Conservation (phyloP, 1,140 invertebrate species). For the Macrobrachium nipponense region DNA sequence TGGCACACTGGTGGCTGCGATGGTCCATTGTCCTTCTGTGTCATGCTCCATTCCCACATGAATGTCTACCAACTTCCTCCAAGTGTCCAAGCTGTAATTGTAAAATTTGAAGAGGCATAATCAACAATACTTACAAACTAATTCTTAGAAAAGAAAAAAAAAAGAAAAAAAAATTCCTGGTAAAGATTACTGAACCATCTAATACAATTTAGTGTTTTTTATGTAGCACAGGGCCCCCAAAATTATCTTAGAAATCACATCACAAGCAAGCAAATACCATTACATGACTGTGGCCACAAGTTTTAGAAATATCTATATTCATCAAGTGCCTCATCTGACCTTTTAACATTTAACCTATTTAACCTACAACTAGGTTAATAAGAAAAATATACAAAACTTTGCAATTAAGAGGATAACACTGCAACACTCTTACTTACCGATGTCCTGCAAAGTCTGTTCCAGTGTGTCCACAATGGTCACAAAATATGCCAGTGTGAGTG, state of each 20-base stretch:
- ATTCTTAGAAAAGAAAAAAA: no score
- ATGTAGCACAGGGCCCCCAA: no score
- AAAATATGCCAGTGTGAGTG: conserved; percentile 31
- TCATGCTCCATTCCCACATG: conserved; percentile 51
- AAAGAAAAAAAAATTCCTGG: no score
- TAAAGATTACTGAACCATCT: no score
- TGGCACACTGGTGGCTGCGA: conserved; percentile 30
- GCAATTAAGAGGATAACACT: neutral
- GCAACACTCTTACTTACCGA: conserved; percentile 35
- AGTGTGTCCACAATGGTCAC: conserved; percentile 58
- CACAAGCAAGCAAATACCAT: no score
- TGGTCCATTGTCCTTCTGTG: conserved; percentile 36
- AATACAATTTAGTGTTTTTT: no score
- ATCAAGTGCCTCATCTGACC: no score
- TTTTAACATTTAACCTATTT: neutral
- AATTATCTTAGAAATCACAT: no score
- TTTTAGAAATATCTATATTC: no score
- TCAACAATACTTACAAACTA: no score
- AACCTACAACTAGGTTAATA: neutral
- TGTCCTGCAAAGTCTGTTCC: conserved; percentile 64
- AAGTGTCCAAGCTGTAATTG: conserved; percentile 30
- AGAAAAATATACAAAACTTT: no score
- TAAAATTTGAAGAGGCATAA: neutral
- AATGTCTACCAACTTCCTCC: conserved; percentile 56
- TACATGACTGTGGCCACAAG: no score